Evolutionary conservation across 1,140 invertebrate genomes (phyloP).

Genomic region (Colletes latitarsis): DNA sequence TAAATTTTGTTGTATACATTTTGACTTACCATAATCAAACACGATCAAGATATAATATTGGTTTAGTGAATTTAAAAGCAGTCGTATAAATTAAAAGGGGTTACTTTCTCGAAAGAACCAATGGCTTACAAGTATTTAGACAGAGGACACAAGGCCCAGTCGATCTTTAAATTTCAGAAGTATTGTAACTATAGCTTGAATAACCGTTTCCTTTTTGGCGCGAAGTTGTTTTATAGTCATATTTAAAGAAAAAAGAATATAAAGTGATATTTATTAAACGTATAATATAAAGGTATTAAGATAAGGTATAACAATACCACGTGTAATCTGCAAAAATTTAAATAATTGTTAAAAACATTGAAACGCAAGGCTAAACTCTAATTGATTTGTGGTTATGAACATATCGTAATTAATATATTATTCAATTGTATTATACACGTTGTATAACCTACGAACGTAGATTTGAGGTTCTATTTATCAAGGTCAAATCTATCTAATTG

Average conservation of each 20-base stretch:
- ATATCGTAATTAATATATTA: not conserved
- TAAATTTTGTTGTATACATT: too few relatives aligned
- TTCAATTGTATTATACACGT: not conserved
- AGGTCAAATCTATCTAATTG: conserved; percentile 19
- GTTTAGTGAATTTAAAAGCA: not conserved
- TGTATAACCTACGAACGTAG: conserved; percentile 35
- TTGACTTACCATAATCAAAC: not conserved
- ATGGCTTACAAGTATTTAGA: conserved; percentile 1
- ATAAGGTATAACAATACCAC: conserved; percentile 16
- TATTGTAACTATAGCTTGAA: conserved; percentile 12
- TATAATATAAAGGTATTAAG: not conserved
- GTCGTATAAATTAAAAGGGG: not conserved
- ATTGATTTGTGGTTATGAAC: not conserved
- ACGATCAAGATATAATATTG: not conserved
- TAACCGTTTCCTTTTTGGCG: conserved; percentile 60
- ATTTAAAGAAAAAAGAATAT: conserved; percentile 2
- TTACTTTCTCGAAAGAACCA: not conserved
- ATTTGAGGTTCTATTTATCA: not conserved
- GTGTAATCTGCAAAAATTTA: not conserved
- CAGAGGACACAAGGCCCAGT: not conserved
- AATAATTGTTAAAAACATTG: not conserved
- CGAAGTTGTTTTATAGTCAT: conserved; percentile 43
- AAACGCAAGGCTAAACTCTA: not conserved
- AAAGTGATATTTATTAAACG: conserved; percentile 3
- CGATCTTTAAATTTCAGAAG: not conserved